Percentiles rank a stretch among this genome's conserved stretches.
These are phyloP conservation scores for Lasioglossum albipes DNA, from an alignment of 1,140 invertebrate genomes.

Conservation along the genomic window DNA sequence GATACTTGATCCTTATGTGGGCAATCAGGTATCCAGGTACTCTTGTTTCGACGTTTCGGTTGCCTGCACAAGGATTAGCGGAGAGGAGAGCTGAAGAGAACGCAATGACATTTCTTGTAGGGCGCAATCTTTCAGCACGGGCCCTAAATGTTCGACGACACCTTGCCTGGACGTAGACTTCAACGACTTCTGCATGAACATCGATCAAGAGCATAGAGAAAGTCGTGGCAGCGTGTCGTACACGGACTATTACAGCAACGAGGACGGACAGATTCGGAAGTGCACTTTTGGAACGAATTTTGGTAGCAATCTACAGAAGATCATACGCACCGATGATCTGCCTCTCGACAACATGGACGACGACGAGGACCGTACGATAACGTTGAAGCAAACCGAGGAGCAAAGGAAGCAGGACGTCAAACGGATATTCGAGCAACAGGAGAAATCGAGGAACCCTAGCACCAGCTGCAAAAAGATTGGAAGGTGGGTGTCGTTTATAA, in stretches of 20 bases:
- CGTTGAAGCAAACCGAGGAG: slow-evolving; percentile 74
- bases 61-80: not conserved
- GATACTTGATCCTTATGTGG: no score
- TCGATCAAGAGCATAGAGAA: slow-evolving; percentile 80
- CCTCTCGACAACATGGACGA: slow-evolving; percentile 72
- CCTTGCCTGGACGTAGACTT: slow-evolving; percentile 82
- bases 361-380: slow-evolving; percentile 77
- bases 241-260: slow-evolving; percentile 79
- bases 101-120: slow-evolving; percentile 21
- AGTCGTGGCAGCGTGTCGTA: slow-evolving; percentile 78
- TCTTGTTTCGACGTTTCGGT: no score
- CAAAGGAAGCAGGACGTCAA: slow-evolving; percentile 77
- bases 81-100: not conserved
- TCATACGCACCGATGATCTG: slow-evolving; percentile 53
- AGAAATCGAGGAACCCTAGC: slow-evolving; percentile 61
- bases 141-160: slow-evolving; percentile 80
- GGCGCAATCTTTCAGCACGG: slow-evolving; percentile 72
- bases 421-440: slow-evolving; percentile 74
- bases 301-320: slow-evolving; percentile 34
- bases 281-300: slow-evolving; percentile 40
- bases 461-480: slow-evolving; percentile 77
- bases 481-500: slow-evolving; percentile 62
- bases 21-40: no score
- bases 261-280: slow-evolving; percentile 76
- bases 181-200: slow-evolving; percentile 81